Evolutionary conservation across 2,888 invertebrate genomes (phyloP).

Genomic region (Diabrotica balteata): DNA sequence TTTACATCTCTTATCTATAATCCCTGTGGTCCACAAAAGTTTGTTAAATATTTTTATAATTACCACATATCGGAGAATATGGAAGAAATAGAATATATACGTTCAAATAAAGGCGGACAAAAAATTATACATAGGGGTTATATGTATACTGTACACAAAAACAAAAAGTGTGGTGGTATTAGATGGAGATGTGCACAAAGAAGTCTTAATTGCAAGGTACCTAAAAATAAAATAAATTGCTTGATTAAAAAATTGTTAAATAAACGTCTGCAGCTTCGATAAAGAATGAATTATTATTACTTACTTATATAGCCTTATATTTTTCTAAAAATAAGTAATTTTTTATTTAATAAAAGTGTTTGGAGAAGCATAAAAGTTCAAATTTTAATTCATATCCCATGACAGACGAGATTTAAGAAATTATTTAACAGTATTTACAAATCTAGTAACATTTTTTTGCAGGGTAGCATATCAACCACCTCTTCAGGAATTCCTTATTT

Average conservation of each 20-base stretch:
- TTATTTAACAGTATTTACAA: too few species aligned
- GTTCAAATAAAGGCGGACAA: slow-evolving; percentile 61
- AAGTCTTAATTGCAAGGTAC: slow-evolving; percentile 58
- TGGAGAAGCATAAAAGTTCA: too few species aligned
- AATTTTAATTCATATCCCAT: too few species aligned
- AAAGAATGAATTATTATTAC: too few species aligned
- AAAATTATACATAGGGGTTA: slow-evolving; percentile 61
- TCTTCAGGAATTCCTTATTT: slow-evolving; percentile 50
- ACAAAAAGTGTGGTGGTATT: slow-evolving; percentile 57
- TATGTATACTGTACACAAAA: slow-evolving; percentile 63
- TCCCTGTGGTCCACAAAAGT: slow-evolving; percentile 16
- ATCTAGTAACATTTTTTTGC: slow-evolving; percentile 20
- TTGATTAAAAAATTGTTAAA: too few species aligned
- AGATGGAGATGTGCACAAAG: slow-evolving; percentile 62
- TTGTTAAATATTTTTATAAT: not conserved
- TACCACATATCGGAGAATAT: not conserved
- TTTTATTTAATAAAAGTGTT: too few species aligned
- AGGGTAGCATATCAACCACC: slow-evolving; percentile 58
- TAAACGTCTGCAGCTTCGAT: too few species aligned
- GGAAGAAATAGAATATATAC: slow-evolving; percentile 37
- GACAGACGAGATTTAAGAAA: too few species aligned
- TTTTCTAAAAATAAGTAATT: too few species aligned
- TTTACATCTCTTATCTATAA: not conserved
- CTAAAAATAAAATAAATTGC: too few species aligned
- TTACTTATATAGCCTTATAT: too few species aligned